Evolutionary conservation across 2,888 invertebrate genomes (phyloP).

Genomic region (Ophonus ardosiacus): DNA sequence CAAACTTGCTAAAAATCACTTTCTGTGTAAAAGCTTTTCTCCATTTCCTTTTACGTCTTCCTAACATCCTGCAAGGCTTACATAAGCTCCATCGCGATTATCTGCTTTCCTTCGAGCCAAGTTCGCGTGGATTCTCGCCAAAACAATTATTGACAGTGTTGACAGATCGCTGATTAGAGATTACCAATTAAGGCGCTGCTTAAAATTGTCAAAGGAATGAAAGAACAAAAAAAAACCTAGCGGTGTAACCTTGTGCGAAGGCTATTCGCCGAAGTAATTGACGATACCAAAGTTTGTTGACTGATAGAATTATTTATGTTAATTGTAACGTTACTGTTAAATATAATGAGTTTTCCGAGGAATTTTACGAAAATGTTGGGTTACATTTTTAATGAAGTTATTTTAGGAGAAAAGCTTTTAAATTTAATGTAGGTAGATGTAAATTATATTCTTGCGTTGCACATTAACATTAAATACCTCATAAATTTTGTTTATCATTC

Average conservation of each 20-base stretch:
- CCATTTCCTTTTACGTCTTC: background rate
- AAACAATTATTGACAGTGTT: conserved; percentile 47
- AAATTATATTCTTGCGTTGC: background rate
- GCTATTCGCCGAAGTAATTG: conserved; percentile 16
- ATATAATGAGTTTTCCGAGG: background rate
- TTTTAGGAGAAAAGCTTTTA: background rate
- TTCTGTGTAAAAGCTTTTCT: background rate
- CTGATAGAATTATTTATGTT: conserved; percentile 22
- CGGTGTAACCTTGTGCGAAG: conserved; percentile 4
- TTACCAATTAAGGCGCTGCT: conserved; percentile 32
- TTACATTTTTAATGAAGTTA: background rate
- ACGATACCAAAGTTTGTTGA: conserved; percentile 5
- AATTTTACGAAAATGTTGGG: background rate
- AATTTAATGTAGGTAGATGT: background rate
- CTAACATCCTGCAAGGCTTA: background rate
- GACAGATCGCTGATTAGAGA: conserved; percentile 30
- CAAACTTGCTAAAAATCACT: background rate
- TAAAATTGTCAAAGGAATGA: conserved; percentile 11
- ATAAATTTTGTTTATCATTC: background rate
- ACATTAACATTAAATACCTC: background rate
- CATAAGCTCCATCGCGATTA: background rate
- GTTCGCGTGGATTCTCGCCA: conserved; percentile 31
- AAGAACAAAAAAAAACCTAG: background rate
- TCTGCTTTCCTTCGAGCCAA: background rate
- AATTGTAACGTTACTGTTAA: background rate